Percentiles rank a stretch among this genome's conserved stretches.
These are phyloP conservation scores for Callimorpha dominula DNA, from an alignment of 2,888 invertebrate species.

Conservation along the genomic window DNA sequence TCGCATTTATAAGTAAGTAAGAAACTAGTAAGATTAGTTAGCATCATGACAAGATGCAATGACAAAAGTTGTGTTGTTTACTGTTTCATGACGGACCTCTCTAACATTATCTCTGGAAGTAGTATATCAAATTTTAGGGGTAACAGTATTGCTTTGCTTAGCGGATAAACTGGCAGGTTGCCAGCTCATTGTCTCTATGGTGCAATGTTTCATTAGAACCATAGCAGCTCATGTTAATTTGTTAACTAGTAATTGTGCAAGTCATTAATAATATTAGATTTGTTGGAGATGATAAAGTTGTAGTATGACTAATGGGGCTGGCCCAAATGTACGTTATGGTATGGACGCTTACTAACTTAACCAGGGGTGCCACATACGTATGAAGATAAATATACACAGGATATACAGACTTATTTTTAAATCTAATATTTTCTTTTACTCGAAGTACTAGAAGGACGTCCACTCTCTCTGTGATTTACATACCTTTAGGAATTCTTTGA, in stretches of 20 bases:
- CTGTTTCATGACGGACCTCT: background rate
- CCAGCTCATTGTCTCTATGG: conserved; percentile 14
- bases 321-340: background rate
- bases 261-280: conserved; percentile 6
- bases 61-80: too few relatives aligned
- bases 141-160: conserved; percentile 14
- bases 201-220: background rate
- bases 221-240: background rate
- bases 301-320: background rate
- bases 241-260: background rate
- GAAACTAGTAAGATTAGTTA: too few relatives aligned
- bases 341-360: too few relatives aligned
- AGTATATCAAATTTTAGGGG: background rate
- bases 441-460: too few relatives aligned
- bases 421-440: too few relatives aligned
- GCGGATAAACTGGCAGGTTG: conserved; percentile 6
- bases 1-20: too few relatives aligned
- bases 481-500: too few relatives aligned
- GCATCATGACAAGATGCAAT: too few relatives aligned
- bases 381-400: too few relatives aligned
- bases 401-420: too few relatives aligned
- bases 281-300: background rate
- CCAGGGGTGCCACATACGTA: too few relatives aligned
- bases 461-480: too few relatives aligned
- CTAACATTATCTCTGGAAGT: background rate